Percentiles rank a stretch among this genome's conserved stretches.
Evolutionary conservation across 2,888 invertebrate genomes (phyloP).

Genomic region (Microctonus hyperodae): DNA sequence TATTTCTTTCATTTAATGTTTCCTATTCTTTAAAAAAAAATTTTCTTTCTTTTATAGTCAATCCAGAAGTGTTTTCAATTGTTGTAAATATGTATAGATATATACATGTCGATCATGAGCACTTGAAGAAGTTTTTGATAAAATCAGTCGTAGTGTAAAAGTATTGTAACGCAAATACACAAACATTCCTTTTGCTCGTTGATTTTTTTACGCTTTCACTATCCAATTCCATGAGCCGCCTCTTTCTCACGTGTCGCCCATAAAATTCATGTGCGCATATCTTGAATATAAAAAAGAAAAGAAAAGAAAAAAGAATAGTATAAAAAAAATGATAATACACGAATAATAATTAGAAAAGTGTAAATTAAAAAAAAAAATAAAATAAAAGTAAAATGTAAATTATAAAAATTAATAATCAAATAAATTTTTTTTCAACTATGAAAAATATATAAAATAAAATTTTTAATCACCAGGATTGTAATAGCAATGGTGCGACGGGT

Average conservation of each 20-base stretch:
- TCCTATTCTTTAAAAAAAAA: conserved; percentile 1
- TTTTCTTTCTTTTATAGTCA: conserved; percentile 7
- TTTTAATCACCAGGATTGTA: conserved; percentile 37
- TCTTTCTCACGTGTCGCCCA: background rate
- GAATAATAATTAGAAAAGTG: background rate
- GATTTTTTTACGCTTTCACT: conserved; percentile 44
- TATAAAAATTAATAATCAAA: background rate
- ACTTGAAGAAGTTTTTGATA: conserved; percentile 31
- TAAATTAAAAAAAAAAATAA: background rate
- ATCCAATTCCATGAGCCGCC: conserved; percentile 28
- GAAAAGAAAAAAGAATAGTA: background rate
- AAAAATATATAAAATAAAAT: too few relatives aligned
- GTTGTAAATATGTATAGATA: conserved; percentile 9
- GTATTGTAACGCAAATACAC: conserved; percentile 5
- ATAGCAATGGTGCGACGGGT: conserved; percentile 46
- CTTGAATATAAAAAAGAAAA: conserved; percentile 19
- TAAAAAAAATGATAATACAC: background rate
- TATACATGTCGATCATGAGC: conserved; percentile 21
- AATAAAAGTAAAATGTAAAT: background rate
- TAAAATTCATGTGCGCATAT: conserved; percentile 15
- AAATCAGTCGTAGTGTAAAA: background rate
- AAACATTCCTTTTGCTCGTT: conserved; percentile 26
- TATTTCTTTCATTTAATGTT: background rate
- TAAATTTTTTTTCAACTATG: background rate
- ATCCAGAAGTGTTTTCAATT: conserved; percentile 9